Evolutionary conservation across 2,888 invertebrate genomes (phyloP).

Genomic region (Noctua comes): DNA sequence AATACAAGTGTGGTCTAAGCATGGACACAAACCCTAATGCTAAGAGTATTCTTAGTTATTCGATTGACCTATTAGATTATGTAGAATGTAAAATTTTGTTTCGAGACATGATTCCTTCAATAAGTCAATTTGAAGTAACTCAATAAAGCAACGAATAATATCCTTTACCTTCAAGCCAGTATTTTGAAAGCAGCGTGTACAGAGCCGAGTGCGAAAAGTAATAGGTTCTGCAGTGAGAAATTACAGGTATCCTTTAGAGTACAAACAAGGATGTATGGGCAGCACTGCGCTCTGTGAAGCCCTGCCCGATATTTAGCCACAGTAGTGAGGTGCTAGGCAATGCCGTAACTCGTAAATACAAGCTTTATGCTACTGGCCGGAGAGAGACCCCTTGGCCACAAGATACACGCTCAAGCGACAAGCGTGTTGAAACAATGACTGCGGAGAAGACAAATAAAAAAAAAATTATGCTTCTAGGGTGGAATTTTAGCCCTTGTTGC

Average conservation of each 20-base stretch:
- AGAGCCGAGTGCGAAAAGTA: slow-evolving; percentile 51
- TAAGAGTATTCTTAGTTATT: neutral
- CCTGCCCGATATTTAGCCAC: slow-evolving; percentile 59
- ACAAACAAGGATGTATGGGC: slow-evolving; percentile 71
- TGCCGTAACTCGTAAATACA: slow-evolving; percentile 64
- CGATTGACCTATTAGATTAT: neutral
- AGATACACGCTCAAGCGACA: neutral
- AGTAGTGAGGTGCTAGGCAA: slow-evolving; percentile 35
- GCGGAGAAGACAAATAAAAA: neutral
- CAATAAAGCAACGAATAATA: neutral
- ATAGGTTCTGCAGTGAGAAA: slow-evolving; percentile 68
- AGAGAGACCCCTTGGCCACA: neutral
- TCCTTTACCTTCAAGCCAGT: too few relatives aligned
- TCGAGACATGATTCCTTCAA: neutral
- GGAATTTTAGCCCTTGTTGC: too few relatives aligned
- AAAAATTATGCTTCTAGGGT: neutral
- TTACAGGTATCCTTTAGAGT: slow-evolving; percentile 70
- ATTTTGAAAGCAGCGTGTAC: slow-evolving; percentile 5
- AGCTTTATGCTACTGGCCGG: slow-evolving; percentile 43
- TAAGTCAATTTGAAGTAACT: neutral
- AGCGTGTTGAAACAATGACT: neutral
- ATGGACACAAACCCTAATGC: neutral
- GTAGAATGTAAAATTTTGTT: neutral
- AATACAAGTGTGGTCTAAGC: neutral
- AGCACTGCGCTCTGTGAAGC: slow-evolving; percentile 51